phyloP scores from a whole-genome alignment of 2,113 vertebrate species.

The Trogon surrucura region DNA sequence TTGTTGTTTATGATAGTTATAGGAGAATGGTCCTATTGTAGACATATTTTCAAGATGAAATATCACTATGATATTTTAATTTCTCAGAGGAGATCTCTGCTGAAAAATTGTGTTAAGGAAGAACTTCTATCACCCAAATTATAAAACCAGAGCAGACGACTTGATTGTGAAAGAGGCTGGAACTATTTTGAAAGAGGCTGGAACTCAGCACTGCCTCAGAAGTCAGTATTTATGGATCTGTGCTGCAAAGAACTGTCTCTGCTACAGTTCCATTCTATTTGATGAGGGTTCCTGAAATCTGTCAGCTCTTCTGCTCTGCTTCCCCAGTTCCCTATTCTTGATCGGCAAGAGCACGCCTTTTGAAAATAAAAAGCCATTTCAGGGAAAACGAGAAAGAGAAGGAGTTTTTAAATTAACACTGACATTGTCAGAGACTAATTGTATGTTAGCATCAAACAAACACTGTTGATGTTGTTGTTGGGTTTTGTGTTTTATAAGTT shows the following conservation, averaged over 20 bases:
- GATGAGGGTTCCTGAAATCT: slow-evolving; percentile 64
- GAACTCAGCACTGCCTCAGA: slow-evolving; percentile 32
- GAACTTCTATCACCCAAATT: slow-evolving; percentile 32
- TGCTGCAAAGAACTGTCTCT: slow-evolving; percentile 44
- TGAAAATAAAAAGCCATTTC: slow-evolving; percentile 60
- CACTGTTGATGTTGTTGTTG: slow-evolving; percentile 52
- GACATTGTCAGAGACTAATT: slow-evolving; percentile 77
- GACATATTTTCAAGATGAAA: slow-evolving; percentile 50
- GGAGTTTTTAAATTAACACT: slow-evolving; percentile 71
- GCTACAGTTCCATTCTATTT: slow-evolving; percentile 60
- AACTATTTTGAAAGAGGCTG: slow-evolving; percentile 10
- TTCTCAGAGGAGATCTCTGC: slow-evolving; percentile 48
- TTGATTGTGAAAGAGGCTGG: slow-evolving; percentile 31
- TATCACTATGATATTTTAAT: slow-evolving; percentile 35
- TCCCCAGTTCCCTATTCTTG: slow-evolving; percentile 45
- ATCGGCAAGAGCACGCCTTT: slow-evolving; percentile 41
- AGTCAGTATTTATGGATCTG: slow-evolving; percentile 55
- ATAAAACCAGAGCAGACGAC: slow-evolving; percentile 14
- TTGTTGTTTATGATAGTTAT: slow-evolving; percentile 35
- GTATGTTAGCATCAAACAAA: slow-evolving; percentile 77
- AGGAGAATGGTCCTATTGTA: neutral
- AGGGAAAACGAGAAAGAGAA: neutral
- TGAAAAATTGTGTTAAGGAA: slow-evolving; percentile 23
- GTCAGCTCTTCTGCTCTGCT: slow-evolving; percentile 54
- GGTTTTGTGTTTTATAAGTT: slow-evolving; percentile 74